A percentile compares a stretch with the other conserved stretches of the same genome.
Evolutionary conservation across 2,113 vertebrate species (phyloP).

Genomic region (Lepisosteus osseus): DNA sequence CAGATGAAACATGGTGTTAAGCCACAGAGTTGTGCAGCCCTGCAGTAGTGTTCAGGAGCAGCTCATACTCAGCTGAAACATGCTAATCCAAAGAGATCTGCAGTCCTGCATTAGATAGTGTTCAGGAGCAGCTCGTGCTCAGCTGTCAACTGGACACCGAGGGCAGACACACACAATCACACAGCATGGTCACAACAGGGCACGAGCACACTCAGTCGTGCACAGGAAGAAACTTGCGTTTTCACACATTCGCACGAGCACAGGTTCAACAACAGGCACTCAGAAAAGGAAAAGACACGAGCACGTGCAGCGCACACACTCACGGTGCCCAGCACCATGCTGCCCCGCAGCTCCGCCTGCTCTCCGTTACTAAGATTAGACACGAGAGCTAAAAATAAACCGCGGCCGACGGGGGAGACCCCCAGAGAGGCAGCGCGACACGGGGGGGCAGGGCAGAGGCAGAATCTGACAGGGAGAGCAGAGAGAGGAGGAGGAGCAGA

Average conservation of each 20-base stretch:
- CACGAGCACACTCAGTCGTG: neutral
- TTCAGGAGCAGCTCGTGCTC: no score
- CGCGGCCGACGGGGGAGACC: constrained; percentile 27
- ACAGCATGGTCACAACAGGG: neutral
- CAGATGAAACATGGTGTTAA: no score
- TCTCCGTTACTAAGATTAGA: constrained; percentile 59
- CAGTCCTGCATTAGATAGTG: no score
- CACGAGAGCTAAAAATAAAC: constrained; percentile 54
- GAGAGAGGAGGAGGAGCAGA: constrained; percentile 17
- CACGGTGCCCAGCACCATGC: neutral
- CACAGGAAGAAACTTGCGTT: neutral
- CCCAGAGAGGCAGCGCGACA: constrained; percentile 9
- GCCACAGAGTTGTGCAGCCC: no score
- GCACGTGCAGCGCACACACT: neutral
- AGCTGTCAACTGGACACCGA: no score
- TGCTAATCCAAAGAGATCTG: no score
- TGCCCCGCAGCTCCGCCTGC: constrained; percentile 20
- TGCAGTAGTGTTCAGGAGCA: no score
- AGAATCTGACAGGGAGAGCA: constrained; percentile 14
- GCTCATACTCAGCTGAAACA: no score
- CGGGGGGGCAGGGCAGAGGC: constrained; percentile 8
- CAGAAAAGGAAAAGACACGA: neutral
- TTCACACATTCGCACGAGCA: neutral
- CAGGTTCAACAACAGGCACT: no score
- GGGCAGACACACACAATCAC: neutral